Base-by-base conservation (phyloP, 1,140 invertebrate genomes). In the Drosophila yakuba region DNA sequence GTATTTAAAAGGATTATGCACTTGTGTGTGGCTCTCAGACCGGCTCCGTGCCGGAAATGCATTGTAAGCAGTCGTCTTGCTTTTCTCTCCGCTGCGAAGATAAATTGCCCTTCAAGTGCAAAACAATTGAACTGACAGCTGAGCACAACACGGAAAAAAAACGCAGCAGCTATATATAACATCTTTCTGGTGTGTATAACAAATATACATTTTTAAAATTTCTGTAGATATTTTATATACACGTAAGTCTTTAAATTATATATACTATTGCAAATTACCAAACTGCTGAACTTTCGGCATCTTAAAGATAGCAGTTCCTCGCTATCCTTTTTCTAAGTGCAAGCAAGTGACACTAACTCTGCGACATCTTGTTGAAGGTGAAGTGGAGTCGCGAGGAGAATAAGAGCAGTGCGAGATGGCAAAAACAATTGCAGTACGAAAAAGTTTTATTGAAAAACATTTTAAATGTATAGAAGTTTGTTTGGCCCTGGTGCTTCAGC, bases 381-480 rank as follows among this genome's bases (percentile, higher is more conserved):
- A 44, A 25, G 38, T 43, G 43, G 43, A 75, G 54, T 28, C 57
- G 77, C 61, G 69, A 54, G 44, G 15, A 56, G 55, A 47, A 62
- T 17, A 67, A 69, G 75, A 83, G 78, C 80, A 73, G 66, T 43
- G 17, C 41, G 64, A 44, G 47, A 54, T 48, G 50, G 52, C 47
- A 57, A 77, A 80, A 88, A 89, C 83, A 86, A 86, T 86, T 86
- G 83, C 71, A 80, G 62, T 63, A 63, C 60, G 79, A 69, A 77
- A 78, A 86, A 86, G 59, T 86, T 86, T 86, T 86, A 86, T 86
- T 86, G 83, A 83, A 86, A 86, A 86, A 83, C 83, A 86, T 86
- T 86, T 88, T 73, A 89, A 88, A 86, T 86, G 83, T 86, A 79
- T 73, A 58, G 55, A 67, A 76, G 52, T 74, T 58, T 68, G 43